Evolutionary conservation across 2,888 invertebrate genomes (phyloP).

Genomic region (Chymomyza procnemis): DNA sequence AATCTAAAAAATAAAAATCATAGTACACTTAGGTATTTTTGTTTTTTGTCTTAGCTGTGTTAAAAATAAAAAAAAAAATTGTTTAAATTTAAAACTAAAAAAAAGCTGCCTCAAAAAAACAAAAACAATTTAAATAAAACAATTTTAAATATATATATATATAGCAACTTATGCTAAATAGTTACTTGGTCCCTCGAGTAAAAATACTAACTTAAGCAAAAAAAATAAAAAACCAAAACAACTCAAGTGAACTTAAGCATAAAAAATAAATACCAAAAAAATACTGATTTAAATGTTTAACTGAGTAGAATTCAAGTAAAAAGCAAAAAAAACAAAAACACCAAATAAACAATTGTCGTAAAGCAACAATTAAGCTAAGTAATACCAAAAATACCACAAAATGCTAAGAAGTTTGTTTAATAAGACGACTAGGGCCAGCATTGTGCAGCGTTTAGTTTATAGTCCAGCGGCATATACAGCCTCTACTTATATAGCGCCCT

Average conservation of each 20-base stretch:
- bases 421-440: neutral
- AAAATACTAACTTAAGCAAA: constrained; percentile 2
- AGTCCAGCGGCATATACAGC: constrained; percentile 39
- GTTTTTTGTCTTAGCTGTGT: neutral
- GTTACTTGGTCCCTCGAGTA: constrained; percentile 35
- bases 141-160: constrained; percentile 20
- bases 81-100: neutral
- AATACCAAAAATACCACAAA: constrained; percentile 10
- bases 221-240: no score
- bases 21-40: neutral
- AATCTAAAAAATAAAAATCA: neutral
- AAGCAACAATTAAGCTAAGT: constrained; percentile 7
- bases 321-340: neutral
- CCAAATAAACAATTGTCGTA: neutral
- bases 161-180: constrained; percentile 12
- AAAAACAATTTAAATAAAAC: constrained; percentile 12
- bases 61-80: no score
- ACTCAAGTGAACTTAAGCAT: constrained; percentile 13
- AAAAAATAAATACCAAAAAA: constrained; percentile 27
- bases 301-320: neutral
- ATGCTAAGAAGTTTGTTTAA: neutral
- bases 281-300: constrained; percentile 5
- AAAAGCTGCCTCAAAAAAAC: constrained; percentile 33
- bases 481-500: neutral
- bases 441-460: constrained; percentile 42